Evolutionary conservation across 2,113 vertebrate species (phyloP), one percentile per base, ranked within the genome.

Genomic region (Pachypanchax playfairii): DNA sequence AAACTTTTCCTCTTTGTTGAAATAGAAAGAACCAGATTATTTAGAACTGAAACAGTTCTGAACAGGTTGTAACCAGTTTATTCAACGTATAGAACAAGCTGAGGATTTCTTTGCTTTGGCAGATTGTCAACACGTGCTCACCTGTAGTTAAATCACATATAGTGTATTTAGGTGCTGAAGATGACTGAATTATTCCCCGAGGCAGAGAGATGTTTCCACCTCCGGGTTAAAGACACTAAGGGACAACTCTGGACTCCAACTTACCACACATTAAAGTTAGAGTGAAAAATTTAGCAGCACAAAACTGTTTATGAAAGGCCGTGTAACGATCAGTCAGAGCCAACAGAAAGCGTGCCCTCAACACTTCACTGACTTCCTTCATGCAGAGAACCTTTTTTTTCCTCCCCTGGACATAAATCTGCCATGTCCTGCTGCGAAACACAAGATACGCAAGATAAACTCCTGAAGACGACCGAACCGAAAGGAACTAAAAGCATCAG

Each of bases 251-350:
- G n/a, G 0, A 36, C 71, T 86, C 73, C 73, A 35, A 74, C 84
- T 84, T 83, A 85, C 83, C 88, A 85, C 67, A 85, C 73, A 53
- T 77, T 86, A 82, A 91, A 89, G 68, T 69, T 78, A 73, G 82
- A 83, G 84, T 87, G 86, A 86, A 89, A 67, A 75, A 84, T 73
- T 82, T 79, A 75, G 52, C 73, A 29, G 72, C 28, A 13, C 35
- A 70, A 67, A 78, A 81, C 65, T 15, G 17, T 38, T 67, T 72
- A 61, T 73, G 22, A 57, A 68, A 85, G 69, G 49, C 62, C 48
- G 4, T 67, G 33, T 28, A 29, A 43, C 44, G 25, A 80, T 77
- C 81, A 58, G 75, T 80, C 66, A 61, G 63, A 70, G 70, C 63
- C 61, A 48, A 72, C 68, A 62, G 62, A 72, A 61, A 78, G 59